Base-by-base conservation (phyloP, 2,888 invertebrate genomes). In the Macrophya alboannulata region DNA sequence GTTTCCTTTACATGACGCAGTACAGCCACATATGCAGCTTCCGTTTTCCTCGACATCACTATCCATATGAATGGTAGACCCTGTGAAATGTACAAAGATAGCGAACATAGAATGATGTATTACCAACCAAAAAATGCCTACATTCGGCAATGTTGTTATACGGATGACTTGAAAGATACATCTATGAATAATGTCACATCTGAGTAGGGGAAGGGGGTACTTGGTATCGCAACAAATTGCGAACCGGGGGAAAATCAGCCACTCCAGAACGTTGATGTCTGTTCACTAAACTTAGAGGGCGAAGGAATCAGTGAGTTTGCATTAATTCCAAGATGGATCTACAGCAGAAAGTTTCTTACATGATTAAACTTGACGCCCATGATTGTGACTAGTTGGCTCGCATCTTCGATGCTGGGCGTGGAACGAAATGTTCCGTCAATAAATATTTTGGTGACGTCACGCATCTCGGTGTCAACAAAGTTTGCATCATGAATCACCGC, bases 361-460 rank as follows among this genome's bases (percentile, higher is more conserved):
- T 85, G 83, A 21, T 85, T 85, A 15, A 83, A 31, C 21, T 83
- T 85, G 1, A 85, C n/a, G 15, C 76, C 85, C 72, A 85, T 83
- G 15, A 85, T 45, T 12, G 85, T 85, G 1, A 85, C 48, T 9
- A 85, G 74, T 21, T 85, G 85, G n/a, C 72, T 62, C 6, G 71
- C 74, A 15, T 65, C 85, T 37, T 59, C 21, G 8, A 85, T 17
- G 31, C 21, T 74, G 10, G 85, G 83, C 45, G 48, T 85, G 25
- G 82, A 72, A 8, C 48, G 10, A 17, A 83, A 85, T 55, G 85
- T 85, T 25, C 74, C 85, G 17, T 85, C 85, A 25, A 85, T 74
- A 9, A 85, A 84, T 5, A 86, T 12, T 65, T 62, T 65, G 15
- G 45, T 43, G 0, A 84, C 81, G 3, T 81, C 62, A 17, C 45